Percentiles rank a stretch among this genome's conserved stretches.
Evolutionary conservation across 1,140 invertebrate genomes (phyloP).

Genomic region (Lamellibrachia luymesi): DNA sequence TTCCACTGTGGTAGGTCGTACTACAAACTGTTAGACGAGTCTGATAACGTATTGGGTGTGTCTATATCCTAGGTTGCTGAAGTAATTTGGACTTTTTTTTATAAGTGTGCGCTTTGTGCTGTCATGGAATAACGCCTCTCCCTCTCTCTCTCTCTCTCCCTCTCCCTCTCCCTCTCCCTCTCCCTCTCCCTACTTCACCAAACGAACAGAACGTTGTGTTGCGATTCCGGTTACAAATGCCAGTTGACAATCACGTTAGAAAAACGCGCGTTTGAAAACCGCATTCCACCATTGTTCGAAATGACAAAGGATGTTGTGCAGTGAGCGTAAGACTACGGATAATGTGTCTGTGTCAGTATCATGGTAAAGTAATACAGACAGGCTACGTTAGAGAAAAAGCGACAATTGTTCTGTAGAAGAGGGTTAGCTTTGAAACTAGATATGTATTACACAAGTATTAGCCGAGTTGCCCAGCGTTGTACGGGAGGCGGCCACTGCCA

Average conservation of each 20-base stretch:
- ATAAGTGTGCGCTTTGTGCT: too few species aligned
- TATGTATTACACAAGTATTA: too few species aligned
- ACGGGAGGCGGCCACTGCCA: too few species aligned
- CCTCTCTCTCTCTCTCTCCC: too few species aligned
- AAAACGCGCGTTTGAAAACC: not conserved
- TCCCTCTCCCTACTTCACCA: not conserved
- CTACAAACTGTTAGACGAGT: too few species aligned
- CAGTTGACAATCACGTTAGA: not conserved
- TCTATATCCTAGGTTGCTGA: too few species aligned
- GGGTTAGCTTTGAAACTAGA: not conserved
- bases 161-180: too few species aligned
- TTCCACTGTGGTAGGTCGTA: too few species aligned
- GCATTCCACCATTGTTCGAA: not conserved
- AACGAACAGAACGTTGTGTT: not conserved
- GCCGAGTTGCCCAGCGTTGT: too few species aligned
- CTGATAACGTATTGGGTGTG: too few species aligned
- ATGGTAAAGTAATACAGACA: not conserved
- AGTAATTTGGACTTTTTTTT: too few species aligned
- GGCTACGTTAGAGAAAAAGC: not conserved
- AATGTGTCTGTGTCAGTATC: not conserved
- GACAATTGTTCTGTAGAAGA: not conserved
- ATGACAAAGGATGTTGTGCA: not conserved
- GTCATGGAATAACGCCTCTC: too few species aligned
- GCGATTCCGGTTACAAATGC: not conserved
- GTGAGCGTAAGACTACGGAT: not conserved